Percentiles rank a stretch among this genome's conserved stretches.
Conservation (phyloP, 2,113 vertebrate genomes). For the Okapia johnstoni region DNA sequence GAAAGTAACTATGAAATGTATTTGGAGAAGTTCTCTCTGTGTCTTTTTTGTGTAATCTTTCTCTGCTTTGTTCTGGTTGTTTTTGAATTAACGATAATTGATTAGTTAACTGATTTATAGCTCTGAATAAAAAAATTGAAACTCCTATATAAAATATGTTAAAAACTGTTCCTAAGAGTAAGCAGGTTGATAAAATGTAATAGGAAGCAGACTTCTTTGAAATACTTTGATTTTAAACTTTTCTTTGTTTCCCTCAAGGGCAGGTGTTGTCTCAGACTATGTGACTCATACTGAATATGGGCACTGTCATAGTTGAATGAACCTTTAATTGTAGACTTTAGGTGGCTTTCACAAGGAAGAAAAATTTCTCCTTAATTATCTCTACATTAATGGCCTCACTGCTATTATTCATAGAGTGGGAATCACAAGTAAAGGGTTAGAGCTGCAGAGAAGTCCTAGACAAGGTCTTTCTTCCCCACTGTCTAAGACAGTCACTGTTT, state of each 20-base stretch:
- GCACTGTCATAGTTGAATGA: constrained; percentile 41
- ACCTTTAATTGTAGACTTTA: constrained; percentile 52
- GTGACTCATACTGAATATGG: constrained; percentile 50
- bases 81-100: constrained; percentile 8
- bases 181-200: constrained; percentile 9
- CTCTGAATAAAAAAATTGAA: constrained; percentile 28
- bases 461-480: not conserved
- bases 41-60: not conserved
- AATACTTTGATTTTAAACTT: constrained; percentile 45
- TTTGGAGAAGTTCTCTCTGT: not conserved
- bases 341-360: constrained; percentile 50
- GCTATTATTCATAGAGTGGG: constrained; percentile 42
- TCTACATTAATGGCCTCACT: constrained; percentile 41
- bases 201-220: not conserved
- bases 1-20: not conserved
- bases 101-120: constrained; percentile 44
- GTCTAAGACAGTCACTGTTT: not conserved
- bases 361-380: constrained; percentile 57
- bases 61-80: not conserved
- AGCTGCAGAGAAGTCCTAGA: not conserved
- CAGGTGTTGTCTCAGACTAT: constrained; percentile 43
- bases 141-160: constrained; percentile 18
- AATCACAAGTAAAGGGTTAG: constrained; percentile 26
- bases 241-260: constrained; percentile 47
- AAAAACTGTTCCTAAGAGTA: not conserved